Conservation (phyloP, 2,113 vertebrate species). For the Gymnobelideus leadbeateri region DNA sequence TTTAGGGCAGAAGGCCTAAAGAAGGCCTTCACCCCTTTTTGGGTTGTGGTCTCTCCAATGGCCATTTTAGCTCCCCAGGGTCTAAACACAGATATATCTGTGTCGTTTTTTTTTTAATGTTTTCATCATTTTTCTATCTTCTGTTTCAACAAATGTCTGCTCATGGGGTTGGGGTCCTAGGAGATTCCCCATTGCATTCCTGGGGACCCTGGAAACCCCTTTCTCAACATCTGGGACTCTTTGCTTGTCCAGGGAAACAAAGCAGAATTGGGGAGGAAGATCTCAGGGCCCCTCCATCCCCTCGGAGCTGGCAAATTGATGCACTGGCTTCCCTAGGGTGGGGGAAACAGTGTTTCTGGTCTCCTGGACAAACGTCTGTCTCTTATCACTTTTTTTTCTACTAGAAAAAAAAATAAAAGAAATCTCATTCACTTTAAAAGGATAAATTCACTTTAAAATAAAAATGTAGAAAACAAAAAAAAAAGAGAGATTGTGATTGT, state of each 20-base stretch:
- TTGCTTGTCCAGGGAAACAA: not conserved
- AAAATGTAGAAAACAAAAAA: slow-evolving; percentile 60
- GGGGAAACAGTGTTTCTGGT: accelerated
- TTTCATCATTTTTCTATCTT: not conserved
- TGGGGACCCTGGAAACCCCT: not conserved
- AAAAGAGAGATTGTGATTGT: too few relatives aligned
- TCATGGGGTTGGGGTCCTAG: not conserved
- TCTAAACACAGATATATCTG: not conserved
- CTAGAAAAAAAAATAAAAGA: slow-evolving; percentile 54
- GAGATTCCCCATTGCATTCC: not conserved
- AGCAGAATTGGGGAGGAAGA: not conserved
- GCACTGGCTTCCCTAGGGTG: not conserved
- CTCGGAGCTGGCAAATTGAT: not conserved
- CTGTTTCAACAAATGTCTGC: not conserved
- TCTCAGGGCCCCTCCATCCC: not conserved
- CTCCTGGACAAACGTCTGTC: not conserved
- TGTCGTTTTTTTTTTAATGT: not conserved
- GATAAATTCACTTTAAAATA: slow-evolving; percentile 47
- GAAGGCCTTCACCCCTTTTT: not conserved
- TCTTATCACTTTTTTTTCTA: slow-evolving; percentile 52
- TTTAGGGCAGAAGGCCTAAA: not conserved
- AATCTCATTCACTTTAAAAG: slow-evolving; percentile 56
- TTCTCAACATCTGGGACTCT: not conserved
- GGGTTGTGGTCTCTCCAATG: not conserved
- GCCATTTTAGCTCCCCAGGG: not conserved